Base-by-base conservation (phyloP, 2,113 vertebrate genomes). In the Cottus gobio region DNA sequence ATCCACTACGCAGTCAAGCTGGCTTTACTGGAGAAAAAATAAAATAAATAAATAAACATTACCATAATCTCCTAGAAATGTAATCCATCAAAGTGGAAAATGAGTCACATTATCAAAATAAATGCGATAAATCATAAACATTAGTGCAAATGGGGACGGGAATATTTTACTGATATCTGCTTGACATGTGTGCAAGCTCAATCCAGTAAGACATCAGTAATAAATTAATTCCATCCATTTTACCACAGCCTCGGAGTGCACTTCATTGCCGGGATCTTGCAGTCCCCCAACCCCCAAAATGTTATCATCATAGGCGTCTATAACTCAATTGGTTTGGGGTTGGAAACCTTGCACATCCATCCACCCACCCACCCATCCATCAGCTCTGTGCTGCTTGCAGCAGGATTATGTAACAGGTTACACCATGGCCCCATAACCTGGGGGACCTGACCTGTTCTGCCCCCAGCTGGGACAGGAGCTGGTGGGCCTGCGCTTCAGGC, bases 381-480 rank as follows among this genome's bases (percentile, higher is more conserved):
- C 65, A 48, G 69, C 62, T 68, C 13, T 44, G 60, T 42, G 50
- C 65, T 62, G 85, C 75, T 71, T 68, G 50, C 72, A 76, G 58
- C 48, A 61, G 77, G 69, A 71, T 91, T 85, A 85, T 56, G 75
- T 85, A 91, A 86, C 70, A 90, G 84, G 90, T 87, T 75, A 80
- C 1, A 66, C 86, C 69, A 0, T 60, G 66, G 68, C 78, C 77
- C 63, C 24, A 34, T 75, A 56, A 88, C 88, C 88, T 39, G 3
- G 58, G 68, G 82, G 77, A 80, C 58, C 46, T 75, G 90, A 87
- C 88, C 88, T 62, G 61, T 50, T 69, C 82, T 61, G 68, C 42
- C 69, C 84, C 64, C 82, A 70, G 82, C 63, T 71, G 77, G 56
- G 54, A 66, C 31, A 37, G 77, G 18, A 42, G 62, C 67, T 75